A percentile compares a stretch with the other conserved stretches of the same genome.
Conservation (phyloP, 2,113 vertebrate genomes). For the Scophthalmus maximus region DNA sequence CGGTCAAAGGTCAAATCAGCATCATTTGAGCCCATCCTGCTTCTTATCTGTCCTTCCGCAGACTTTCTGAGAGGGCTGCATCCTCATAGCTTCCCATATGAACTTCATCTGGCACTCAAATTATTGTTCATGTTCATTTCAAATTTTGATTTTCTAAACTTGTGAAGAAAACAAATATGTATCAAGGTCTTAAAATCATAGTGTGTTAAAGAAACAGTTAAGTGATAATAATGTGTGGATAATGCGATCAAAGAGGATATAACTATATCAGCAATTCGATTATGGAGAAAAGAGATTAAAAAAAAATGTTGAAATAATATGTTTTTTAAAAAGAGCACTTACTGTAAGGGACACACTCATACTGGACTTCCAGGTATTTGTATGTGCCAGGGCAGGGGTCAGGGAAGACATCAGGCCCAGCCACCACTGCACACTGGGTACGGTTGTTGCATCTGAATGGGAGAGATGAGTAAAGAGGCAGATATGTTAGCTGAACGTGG, state of each 20-base stretch:
- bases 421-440: constrained; percentile 91
- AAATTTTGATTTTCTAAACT: no score
- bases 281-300: background rate
- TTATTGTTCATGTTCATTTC: background rate
- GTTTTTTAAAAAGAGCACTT: constrained; percentile 57
- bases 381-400: constrained; percentile 98
- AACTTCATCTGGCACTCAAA: background rate
- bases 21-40: constrained; percentile 39
- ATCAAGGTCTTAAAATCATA: no score
- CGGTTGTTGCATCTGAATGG: constrained; percentile 85
- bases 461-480: background rate
- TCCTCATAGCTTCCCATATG: constrained; percentile 17
- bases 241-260: no score
- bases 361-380: constrained; percentile 95
- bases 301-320: background rate
- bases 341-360: constrained; percentile 86
- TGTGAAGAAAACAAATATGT: no score
- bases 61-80: constrained; percentile 37
- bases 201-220: no score
- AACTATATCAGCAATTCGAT: background rate
- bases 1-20: constrained; percentile 61
- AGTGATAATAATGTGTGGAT: no score
- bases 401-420: constrained; percentile 96
- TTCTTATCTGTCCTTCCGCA: constrained; percentile 37
- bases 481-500: background rate